phyloP scores from a whole-genome alignment of 2,888 invertebrate genomes.

The Rugalucina vietnamica region DNA sequence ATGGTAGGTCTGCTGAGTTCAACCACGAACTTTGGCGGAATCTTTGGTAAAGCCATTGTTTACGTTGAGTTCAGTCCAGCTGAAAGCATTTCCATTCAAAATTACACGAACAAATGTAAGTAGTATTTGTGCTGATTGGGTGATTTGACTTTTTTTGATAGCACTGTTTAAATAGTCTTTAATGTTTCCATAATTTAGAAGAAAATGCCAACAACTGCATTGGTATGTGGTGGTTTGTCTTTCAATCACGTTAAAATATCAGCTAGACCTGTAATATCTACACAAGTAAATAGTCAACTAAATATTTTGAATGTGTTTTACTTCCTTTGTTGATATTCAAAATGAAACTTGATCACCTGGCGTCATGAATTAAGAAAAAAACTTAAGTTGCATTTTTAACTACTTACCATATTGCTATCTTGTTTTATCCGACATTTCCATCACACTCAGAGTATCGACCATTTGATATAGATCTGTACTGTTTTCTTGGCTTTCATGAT shows the following conservation, averaged over 20 bases:
- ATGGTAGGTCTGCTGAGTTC: slow-evolving; percentile 55
- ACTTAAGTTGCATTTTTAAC: background rate
- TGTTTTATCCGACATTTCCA: background rate
- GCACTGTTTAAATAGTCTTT: background rate
- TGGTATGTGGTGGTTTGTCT: too few species aligned
- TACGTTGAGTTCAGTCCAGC: background rate
- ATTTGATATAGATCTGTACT: background rate
- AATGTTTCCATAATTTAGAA: background rate
- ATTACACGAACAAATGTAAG: background rate
- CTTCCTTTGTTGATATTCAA: background rate
- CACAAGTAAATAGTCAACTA: background rate
- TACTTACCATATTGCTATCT: background rate
- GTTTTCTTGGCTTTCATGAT: background rate
- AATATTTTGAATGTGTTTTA: background rate
- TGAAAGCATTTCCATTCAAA: background rate
- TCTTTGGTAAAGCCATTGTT: background rate
- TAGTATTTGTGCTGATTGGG: background rate
- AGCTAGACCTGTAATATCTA: background rate
- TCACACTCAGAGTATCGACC: background rate
- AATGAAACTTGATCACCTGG: background rate
- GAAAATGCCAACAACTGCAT: background rate
- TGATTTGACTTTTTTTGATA: background rate
- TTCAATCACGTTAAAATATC: too few species aligned
- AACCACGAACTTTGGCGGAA: background rate
- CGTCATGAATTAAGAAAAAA: background rate